Conservation (phyloP, 2,888 invertebrate species). For the Leucozona laternaria region DNA sequence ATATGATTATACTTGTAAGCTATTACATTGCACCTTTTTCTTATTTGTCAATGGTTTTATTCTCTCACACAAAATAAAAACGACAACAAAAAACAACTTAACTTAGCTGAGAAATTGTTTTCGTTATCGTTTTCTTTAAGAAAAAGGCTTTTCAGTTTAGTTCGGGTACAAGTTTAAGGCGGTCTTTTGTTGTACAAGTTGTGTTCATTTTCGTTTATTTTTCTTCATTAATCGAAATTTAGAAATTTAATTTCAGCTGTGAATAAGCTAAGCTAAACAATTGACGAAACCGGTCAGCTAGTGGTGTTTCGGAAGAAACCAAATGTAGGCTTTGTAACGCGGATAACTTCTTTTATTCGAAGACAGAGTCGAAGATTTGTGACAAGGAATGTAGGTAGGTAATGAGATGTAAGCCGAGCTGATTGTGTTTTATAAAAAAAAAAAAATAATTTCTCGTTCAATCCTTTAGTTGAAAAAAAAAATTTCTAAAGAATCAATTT, state of each 20-base stretch:
- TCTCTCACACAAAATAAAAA: constrained; percentile 1
- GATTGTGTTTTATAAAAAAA: too few species aligned
- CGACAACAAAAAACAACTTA: not conserved
- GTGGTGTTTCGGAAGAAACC: constrained; percentile 53
- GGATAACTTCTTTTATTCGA: constrained; percentile 48
- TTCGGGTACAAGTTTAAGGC: constrained; percentile 37
- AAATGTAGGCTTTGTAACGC: constrained; percentile 37
- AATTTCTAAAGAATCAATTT: too few species aligned
- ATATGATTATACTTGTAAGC: constrained; percentile 15
- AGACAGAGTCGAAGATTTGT: constrained; percentile 45
- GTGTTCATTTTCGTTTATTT: not conserved
- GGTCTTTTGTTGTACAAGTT: constrained; percentile 7
- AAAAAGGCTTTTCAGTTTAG: constrained; percentile 39
- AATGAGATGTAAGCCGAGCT: not conserved
- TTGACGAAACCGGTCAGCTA: constrained; percentile 49
- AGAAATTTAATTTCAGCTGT: not conserved
- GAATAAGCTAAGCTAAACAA: constrained; percentile 14
- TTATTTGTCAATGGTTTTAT: not conserved
- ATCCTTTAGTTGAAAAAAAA: too few species aligned
- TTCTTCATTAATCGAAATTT: not conserved
- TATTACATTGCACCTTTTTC: constrained; percentile 48
- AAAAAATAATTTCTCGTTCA: too few species aligned
- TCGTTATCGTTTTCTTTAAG: constrained; percentile 19
- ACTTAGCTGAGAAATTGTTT: constrained; percentile 17
- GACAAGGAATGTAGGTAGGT: constrained; percentile 42